Percentiles rank a stretch among this genome's conserved stretches.
These are phyloP conservation scores for Candidula unifasciata DNA, from an alignment of 2,888 invertebrate genomes.

Conservation along the genomic window DNA sequence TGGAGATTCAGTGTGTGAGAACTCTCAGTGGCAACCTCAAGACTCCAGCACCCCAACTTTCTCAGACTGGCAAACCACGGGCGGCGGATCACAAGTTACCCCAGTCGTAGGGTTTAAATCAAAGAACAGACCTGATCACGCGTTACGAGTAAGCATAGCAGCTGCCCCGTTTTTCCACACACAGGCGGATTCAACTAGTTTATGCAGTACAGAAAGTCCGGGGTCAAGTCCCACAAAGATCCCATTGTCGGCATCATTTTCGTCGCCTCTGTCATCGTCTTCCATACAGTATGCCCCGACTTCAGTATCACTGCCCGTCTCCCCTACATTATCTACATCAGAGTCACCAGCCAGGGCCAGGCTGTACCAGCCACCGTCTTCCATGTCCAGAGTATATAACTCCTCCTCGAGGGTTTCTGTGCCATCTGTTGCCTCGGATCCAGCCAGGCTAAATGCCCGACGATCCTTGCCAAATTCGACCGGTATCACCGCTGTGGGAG, in stretches of 20 bases:
- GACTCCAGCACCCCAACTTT: slow-evolving; percentile 61
- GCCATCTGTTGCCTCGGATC: neutral
- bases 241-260: slow-evolving; percentile 22
- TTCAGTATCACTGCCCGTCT: neutral
- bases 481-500: neutral
- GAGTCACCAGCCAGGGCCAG: slow-evolving; percentile 9
- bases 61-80: slow-evolving; percentile 46
- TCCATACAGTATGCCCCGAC: neutral
- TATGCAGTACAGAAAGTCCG: slow-evolving; percentile 15
- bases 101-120: neutral
- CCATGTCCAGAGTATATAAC: slow-evolving; percentile 40
- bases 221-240: slow-evolving; percentile 22
- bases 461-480: slow-evolving; percentile 24
- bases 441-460: neutral
- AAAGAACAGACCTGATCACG: slow-evolving; percentile 12
- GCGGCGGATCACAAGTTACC: neutral
- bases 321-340: slow-evolving; percentile 7
- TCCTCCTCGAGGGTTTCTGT: slow-evolving; percentile 27
- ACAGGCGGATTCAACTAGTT: slow-evolving; percentile 17
- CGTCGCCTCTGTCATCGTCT: slow-evolving; percentile 32
- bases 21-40: slow-evolving; percentile 60
- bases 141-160: neutral
- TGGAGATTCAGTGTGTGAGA: neutral
- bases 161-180: slow-evolving; percentile 7
- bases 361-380: slow-evolving; percentile 34